These are phyloP conservation scores for Seriola rivoliana DNA, from an alignment of 2,113 vertebrate species.

Conservation along the genomic window DNA sequence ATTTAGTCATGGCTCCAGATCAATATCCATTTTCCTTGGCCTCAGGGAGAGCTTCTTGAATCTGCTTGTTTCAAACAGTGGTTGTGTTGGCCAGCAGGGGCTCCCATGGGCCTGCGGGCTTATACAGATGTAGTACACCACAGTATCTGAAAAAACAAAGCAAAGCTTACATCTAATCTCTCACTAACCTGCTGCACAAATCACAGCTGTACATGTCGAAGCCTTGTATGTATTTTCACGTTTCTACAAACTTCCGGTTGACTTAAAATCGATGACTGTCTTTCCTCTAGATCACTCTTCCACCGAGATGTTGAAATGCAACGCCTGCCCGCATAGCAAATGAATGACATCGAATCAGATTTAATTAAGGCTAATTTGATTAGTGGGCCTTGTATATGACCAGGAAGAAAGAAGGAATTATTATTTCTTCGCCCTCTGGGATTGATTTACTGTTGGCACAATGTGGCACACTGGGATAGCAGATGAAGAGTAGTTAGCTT, in stretches of 20 bases:
- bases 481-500: conserved; percentile 23
- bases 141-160: conserved; percentile 62
- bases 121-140: conserved; percentile 61
- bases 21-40: conserved; percentile 81
- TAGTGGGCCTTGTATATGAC: conserved; percentile 49
- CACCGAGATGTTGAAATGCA: conserved; percentile 34
- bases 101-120: conserved; percentile 59
- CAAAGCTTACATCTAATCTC: conserved; percentile 42
- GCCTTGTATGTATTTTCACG: too few relatives aligned
- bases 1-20: conserved; percentile 81
- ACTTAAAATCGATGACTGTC: not conserved
- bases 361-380: conserved; percentile 67
- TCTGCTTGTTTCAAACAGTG: conserved; percentile 64
- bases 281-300: not conserved
- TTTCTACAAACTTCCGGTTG: not conserved
- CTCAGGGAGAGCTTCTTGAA: conserved; percentile 65
- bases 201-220: not conserved
- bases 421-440: conserved; percentile 46
- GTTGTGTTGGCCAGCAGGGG: conserved; percentile 69
- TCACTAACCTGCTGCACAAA: conserved; percentile 22
- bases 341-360: conserved; percentile 58
- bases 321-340: conserved; percentile 32
- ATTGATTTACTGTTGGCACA: conserved; percentile 53
- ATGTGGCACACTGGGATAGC: not conserved
- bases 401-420: conserved; percentile 51